Percentiles rank a stretch among this genome's conserved stretches.
Evolutionary conservation across 2,888 invertebrate genomes (phyloP).

Genomic region (Sphecodes monilicornis): DNA sequence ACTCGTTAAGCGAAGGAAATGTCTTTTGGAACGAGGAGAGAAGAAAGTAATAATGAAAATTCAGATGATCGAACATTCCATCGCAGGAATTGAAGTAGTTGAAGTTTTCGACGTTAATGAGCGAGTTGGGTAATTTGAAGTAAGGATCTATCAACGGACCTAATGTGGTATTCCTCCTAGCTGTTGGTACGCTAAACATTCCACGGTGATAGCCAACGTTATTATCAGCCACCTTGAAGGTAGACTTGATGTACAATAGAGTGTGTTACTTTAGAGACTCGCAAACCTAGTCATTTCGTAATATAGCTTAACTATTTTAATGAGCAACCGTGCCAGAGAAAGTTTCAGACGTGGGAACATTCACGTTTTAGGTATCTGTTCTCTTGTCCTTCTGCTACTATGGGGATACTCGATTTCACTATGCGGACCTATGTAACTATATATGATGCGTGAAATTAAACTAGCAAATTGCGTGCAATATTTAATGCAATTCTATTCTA

Average conservation of each 20-base stretch:
- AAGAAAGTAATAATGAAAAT: background rate
- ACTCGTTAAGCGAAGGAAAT: conserved; percentile 1
- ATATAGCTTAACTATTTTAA: conserved; percentile 77
- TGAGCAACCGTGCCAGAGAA: conserved; percentile 67
- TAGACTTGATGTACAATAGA: conserved; percentile 67
- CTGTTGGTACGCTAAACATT: conserved; percentile 66
- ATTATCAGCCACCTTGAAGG: conserved; percentile 59
- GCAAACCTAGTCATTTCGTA: conserved; percentile 69
- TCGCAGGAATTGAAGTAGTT: conserved; percentile 37
- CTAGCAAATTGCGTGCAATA: conserved; percentile 24
- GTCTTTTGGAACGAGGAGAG: background rate
- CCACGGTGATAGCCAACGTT: conserved; percentile 65
- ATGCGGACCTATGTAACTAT: conserved; percentile 24
- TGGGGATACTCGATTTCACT: conserved; percentile 53
- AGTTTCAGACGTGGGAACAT: conserved; percentile 61
- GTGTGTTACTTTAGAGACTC: conserved; percentile 61
- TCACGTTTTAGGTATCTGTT: conserved; percentile 51
- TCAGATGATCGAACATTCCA: background rate
- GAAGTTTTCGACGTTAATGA: conserved; percentile 53
- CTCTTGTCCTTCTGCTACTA: conserved; percentile 31
- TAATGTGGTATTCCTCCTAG: conserved; percentile 52
- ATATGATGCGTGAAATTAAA: conserved; percentile 51
- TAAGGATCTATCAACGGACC: conserved; percentile 44
- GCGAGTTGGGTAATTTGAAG: conserved; percentile 37
- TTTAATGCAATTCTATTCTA: conserved; percentile 14